Base-by-base conservation (phyloP, 2,888 invertebrate species). In the Patella pellucida region DNA sequence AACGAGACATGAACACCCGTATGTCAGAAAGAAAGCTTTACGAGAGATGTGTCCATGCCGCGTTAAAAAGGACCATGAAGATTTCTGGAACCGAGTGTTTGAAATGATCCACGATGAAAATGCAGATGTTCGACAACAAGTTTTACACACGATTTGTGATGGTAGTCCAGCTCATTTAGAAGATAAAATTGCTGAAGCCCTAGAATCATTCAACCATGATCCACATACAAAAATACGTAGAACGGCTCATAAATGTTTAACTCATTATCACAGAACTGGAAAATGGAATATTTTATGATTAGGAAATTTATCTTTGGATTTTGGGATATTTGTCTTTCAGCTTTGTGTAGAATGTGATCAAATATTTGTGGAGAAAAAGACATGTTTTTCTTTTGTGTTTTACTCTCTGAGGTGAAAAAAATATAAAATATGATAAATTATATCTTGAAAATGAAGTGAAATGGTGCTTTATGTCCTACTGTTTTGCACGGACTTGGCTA, bases 41-140 rank as follows among this genome's bases (percentile, higher is more conserved):
- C 82, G 82, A 71, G 89, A 90, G 80, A 90, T 90, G 87, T 90
- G 90, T 78, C 90, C 90, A 1, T 90, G 90, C 80, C 80, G 89
- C 67, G 90, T 90, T n/a, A 85, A 89, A 77, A 79, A 82, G 19
- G 89, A 90, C 78, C 82, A 89, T 14, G 79, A 81, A 9, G 87
- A 86, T 50, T 90, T 90, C 83, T 90, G 89, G 89, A 80, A 81
- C 11, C 77, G 90, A 54, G 88, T 90, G 1, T 74, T 89, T 50
- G 87, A 88, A 78, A 89, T 90, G 89, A 76, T 85, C 0, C 76
- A 84, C 51, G 90, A 90, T 78, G 84, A 85, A 41, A 85, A 82
- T 11, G 75, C 79, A 14, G 85, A 84, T 71, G 90, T 90, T 54
- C 81, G 90, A 76, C 82, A 81, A 73, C 87, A 89, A 83, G 90